Evolutionary conservation across 2,113 vertebrate genomes (phyloP), one percentile per base, ranked within the genome.

Genomic region (Ceyx melanurus): DNA sequence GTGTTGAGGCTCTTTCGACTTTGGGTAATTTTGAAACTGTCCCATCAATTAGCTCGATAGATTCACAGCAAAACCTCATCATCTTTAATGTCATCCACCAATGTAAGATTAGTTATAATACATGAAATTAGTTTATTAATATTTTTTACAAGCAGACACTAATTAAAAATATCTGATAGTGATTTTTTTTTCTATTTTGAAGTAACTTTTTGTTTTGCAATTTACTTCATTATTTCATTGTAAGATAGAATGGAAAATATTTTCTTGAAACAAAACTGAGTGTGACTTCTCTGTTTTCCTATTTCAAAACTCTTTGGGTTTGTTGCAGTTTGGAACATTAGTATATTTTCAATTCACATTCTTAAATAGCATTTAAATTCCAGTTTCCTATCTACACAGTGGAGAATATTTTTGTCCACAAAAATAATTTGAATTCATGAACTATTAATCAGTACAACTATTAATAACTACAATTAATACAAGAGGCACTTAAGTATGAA

Each of bases 381-480:
- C 70, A 65, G 25, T 93, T 95, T 91, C 57, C 28, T 78, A 65
- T 84, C n/a, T 33, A 5, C 31, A 62, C 42, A 26, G 21, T 54
- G 90, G 57, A 88, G 92, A 88, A 68, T 84, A 84, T 94, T 88
- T 95, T 84, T 85, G 42, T 85, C 33, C 42, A 45, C 50, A 76
- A 87, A 94, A 87, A 82, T 79, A 85, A 61, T 90, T 81, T 84
- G 23, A 81, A 90, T 88, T 95, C 21, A 92, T 94, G 75, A 96
- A 89, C 58, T 86, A 87, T 93, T 93, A 79, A 95, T 93, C 54
- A 75, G 75, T 86, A 70, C 33, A 82, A 66, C 92, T 93, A 89
- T 95, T 93, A 90, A 90, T 93, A 86, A 84, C 74, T 91, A 46
- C 85, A 82, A 10, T 91, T 92, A 95, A 82, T 94, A 70, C 25